A percentile compares a stretch with the other conserved stretches of the same genome.
Evolutionary conservation across 2,797 vertebrate species (phyloP).

Genomic region (Enteromius treurensis): DNA sequence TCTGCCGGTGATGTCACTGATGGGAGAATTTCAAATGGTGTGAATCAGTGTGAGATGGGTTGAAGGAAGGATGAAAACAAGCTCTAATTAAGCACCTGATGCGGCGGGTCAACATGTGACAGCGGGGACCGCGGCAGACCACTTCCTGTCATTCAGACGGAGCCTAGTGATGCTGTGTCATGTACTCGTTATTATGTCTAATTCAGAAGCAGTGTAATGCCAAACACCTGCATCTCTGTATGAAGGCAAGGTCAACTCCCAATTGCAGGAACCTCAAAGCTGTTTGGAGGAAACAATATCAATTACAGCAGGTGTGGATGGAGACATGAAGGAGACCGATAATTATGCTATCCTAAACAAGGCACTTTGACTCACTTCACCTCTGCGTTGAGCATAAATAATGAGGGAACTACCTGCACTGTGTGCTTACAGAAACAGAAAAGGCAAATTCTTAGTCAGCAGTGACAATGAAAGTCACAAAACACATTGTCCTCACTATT

Average conservation of each 20-base stretch:
- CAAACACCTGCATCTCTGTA: slow-evolving; percentile 17
- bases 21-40: slow-evolving; percentile 53
- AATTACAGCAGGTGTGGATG: slow-evolving; percentile 1
- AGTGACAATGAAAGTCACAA: background rate
- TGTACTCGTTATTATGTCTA: slow-evolving; percentile 15
- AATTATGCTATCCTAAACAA: background rate
- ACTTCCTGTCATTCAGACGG: slow-evolving; percentile 13
- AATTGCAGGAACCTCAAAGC: background rate
- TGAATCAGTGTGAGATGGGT: slow-evolving; percentile 23
- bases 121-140: background rate
- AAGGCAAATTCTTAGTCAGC: background rate
- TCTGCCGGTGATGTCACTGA: slow-evolving; percentile 57
- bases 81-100: slow-evolving; percentile 41
- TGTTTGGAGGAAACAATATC: slow-evolving; percentile 2
- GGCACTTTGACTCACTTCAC: background rate
- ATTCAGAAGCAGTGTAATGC: slow-evolving; percentile 18
- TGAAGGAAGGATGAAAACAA: slow-evolving; percentile 8
- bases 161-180: slow-evolving; percentile 13
- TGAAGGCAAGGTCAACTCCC: slow-evolving; percentile 3
- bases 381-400: background rate
- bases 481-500: slow-evolving; percentile 1
- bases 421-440: slow-evolving; percentile 1
- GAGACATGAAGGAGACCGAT: background rate
- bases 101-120: slow-evolving; percentile 14
- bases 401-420: background rate